Evolutionary conservation across 2,113 vertebrate genomes (phyloP), one percentile per base, ranked within the genome.

Genomic region (Prolemur simus): DNA sequence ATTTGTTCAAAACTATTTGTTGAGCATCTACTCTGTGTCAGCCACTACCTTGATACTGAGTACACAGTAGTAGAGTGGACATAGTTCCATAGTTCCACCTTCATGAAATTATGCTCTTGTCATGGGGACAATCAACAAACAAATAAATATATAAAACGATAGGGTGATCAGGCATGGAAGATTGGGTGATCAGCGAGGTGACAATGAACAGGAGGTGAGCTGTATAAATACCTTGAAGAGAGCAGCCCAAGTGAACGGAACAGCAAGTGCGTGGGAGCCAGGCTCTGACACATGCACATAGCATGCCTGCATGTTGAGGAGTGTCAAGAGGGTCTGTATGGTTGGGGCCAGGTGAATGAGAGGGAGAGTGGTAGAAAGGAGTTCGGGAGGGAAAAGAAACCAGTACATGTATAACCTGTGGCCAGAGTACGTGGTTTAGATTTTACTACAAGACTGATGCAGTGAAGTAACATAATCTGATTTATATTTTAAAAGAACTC

Each of bases 171-270:
- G 60, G 60, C 60, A 63, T 63, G 60, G 60, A 63, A 27, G 7
- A 66, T 15, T 4, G 6, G 15, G 37, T 58, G 39, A 6, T 54
- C 21, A 69, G 4, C 9, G 56, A 76, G 49, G 14, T 34, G 49
- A 47, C 1, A 21, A 7, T 20, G 42, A 45, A 56, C 9, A 27
- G 49, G 32, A 58, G 23, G 6, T 10, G 3, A 39, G 4, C 5
- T 66, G 3, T 2, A 10, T 15, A 8, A 47, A 17, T 23, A 42
- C 13, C 12, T 9, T 13, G 17, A 3, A 0, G 9, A 64, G 21
- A 39, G 10, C 3, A 78, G 0, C 49, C 14, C 27, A 68, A 32
- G 29, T 13, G 34, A 34, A 58, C 8, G 0, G 8, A 52, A 6
- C 2, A 56, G 20, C 60, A 49, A 20, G 54, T 15, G 29, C 34